phyloP scores from a whole-genome alignment of 2,113 vertebrate genomes.

The Lampris megalopsis region DNA sequence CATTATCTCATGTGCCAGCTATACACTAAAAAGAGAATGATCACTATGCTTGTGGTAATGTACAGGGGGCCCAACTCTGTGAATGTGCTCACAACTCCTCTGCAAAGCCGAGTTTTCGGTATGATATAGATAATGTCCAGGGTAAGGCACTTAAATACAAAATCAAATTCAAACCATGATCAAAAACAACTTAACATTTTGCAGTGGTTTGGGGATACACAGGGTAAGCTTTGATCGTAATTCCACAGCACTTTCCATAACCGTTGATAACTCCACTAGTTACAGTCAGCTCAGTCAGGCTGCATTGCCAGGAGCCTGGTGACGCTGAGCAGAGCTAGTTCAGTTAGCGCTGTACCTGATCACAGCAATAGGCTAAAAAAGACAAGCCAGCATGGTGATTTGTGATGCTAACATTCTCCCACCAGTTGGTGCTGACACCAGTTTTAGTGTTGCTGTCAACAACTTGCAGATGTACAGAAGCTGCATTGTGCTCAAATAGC shows the following conservation, averaged over 20 bases:
- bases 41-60: slow-evolving; percentile 49
- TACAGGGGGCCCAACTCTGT: slow-evolving; percentile 47
- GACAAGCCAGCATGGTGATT: background rate
- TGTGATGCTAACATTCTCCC: background rate
- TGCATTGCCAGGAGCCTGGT: background rate
- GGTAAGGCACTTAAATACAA: slow-evolving; percentile 80
- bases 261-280: background rate
- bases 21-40: slow-evolving; percentile 47
- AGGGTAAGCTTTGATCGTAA: background rate
- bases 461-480: slow-evolving; percentile 8
- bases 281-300: background rate
- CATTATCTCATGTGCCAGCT: slow-evolving; percentile 52
- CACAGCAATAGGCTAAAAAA: background rate
- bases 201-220: slow-evolving; percentile 30
- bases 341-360: background rate
- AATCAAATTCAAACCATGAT: slow-evolving; percentile 46
- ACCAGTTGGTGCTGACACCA: background rate
- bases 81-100: slow-evolving; percentile 43
- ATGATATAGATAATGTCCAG: slow-evolving; percentile 64
- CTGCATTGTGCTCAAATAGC: slow-evolving; percentile 19
- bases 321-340: slow-evolving; percentile 9
- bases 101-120: slow-evolving; percentile 54
- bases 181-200: slow-evolving; percentile 1
- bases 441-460: slow-evolving; percentile 5
- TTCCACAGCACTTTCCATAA: background rate